Evolutionary conservation across 2,113 vertebrate genomes (phyloP).

Genomic region (Plecotus auritus): DNA sequence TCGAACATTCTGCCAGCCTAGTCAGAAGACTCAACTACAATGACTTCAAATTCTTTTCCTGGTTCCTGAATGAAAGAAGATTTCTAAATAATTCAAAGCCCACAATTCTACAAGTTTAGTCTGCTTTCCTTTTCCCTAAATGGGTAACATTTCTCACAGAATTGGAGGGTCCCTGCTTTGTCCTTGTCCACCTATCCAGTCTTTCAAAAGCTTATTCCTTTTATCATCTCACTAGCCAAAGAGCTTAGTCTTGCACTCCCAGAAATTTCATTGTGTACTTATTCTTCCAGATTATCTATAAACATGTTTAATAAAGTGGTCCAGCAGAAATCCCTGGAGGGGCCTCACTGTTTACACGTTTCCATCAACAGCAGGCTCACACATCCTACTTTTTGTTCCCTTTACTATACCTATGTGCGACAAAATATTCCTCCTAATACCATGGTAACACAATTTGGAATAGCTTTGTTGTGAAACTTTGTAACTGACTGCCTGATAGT

Average conservation of each 20-base stretch:
- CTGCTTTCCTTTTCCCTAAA: conserved; percentile 5
- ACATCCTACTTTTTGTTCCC: neutral
- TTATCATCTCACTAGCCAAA: conserved; percentile 31
- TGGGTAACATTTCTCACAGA: neutral
- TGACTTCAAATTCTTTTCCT: neutral
- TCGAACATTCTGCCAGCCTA: neutral
- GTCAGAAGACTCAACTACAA: neutral
- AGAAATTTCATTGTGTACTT: neutral
- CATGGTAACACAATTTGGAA: conserved; percentile 30
- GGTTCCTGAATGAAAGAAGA: neutral
- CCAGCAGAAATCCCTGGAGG: conserved; percentile 7
- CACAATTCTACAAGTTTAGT: conserved; percentile 6
- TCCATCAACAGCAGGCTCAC: conserved; percentile 18
- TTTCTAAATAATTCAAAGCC: conserved; percentile 1
- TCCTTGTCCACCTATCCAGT: neutral
- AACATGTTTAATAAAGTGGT: conserved; percentile 1
- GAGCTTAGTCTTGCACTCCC: neutral
- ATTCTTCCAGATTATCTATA: conserved; percentile 37
- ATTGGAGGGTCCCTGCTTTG: neutral
- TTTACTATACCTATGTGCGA: conserved; percentile 15
- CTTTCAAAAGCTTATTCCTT: conserved; percentile 19
- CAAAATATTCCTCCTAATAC: conserved; percentile 34
- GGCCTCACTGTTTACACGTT: neutral
- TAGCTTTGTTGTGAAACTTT: conserved; percentile 46
- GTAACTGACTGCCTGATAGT: conserved; percentile 23